Base-by-base conservation (phyloP, 2,113 vertebrate species). In the Melanostigma gelatinosum region DNA sequence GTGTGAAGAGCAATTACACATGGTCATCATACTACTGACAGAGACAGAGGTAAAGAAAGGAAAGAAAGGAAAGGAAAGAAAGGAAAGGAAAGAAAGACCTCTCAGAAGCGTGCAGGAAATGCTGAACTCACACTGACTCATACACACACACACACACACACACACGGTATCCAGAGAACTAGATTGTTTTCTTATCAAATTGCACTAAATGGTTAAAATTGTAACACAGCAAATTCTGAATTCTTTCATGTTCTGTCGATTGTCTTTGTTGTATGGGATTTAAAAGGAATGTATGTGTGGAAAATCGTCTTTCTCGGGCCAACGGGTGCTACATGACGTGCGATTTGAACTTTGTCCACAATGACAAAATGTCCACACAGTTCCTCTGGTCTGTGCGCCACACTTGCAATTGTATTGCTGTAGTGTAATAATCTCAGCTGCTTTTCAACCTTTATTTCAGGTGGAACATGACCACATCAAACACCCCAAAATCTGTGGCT, bases 1-100 rank as follows among this genome's bases (percentile, higher is more conserved):
- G 89, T 92, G 87, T 91, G 86, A 92, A 90, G 91, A 88, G 81
- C 89, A 90, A 91, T 93, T 93, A 88, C 72, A 89, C 82, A 86
- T 87, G 79, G 91, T 89, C 83, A 85, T 75, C 62, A 77, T 80
- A 81, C 75, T 66, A 80, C 79, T 66, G 85, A 83, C 74, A 87
- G 75, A 75, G 29, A 83, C 44, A 15, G 75, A 52, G 34, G 24
- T 15, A 57, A 13, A 57, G 55, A 24, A 24, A 24, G 58, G 38
- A 78, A 68, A 66, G 52, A 72, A 24, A 24, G 24, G 24, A 24
- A 24, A 24, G 24, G 24, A 57, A 13, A 57, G 55, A 24, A 24
- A 24, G 58, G 38, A 78, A 68, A 66, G 52, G 69, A 75, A 88
- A 36, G 52, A 74, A 65, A 71, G 24, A 24, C 24, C 24, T 24